These are phyloP conservation scores for Rhadina sibilatrix DNA, from an alignment of 2,113 vertebrate species.

Conservation along the genomic window DNA sequence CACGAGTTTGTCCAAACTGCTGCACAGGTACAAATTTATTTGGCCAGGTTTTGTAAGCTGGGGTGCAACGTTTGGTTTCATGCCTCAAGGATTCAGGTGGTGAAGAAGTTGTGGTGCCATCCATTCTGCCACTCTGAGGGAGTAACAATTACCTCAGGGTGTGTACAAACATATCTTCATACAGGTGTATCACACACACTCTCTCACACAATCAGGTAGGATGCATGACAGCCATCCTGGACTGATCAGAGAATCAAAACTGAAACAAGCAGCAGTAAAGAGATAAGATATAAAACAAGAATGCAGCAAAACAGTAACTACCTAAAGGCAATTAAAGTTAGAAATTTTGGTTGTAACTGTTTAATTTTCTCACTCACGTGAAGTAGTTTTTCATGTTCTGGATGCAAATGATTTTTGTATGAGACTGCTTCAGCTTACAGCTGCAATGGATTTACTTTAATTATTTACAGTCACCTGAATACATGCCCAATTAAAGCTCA, in stretches of 20 bases:
- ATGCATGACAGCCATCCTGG: neutral
- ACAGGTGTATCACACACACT: rapidly evolving
- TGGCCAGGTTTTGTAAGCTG: neutral
- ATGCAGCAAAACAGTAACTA: neutral
- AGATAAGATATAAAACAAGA: neutral
- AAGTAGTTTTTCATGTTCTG: neutral
- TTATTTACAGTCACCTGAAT: neutral
- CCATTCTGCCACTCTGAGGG: neutral
- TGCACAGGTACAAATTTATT: neutral
- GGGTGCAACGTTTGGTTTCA: neutral
- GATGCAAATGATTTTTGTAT: neutral
- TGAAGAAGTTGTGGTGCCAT: neutral
- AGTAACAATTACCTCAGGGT: neutral
- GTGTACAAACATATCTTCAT: neutral
- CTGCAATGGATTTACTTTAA: neutral
- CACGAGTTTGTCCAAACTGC: neutral
- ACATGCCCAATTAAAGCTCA: neutral
- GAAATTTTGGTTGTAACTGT: neutral
- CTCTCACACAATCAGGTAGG: too few relatives aligned
- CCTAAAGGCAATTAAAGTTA: neutral
- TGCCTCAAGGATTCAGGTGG: neutral
- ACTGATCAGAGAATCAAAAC: neutral
- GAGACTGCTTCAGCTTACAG: neutral
- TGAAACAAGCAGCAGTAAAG: neutral
- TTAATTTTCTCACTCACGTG: neutral